A percentile compares a stretch with the other conserved stretches of the same genome.
Conservation (phyloP, 2,797 vertebrate species). For the Scyliorhinus canicula region DNA sequence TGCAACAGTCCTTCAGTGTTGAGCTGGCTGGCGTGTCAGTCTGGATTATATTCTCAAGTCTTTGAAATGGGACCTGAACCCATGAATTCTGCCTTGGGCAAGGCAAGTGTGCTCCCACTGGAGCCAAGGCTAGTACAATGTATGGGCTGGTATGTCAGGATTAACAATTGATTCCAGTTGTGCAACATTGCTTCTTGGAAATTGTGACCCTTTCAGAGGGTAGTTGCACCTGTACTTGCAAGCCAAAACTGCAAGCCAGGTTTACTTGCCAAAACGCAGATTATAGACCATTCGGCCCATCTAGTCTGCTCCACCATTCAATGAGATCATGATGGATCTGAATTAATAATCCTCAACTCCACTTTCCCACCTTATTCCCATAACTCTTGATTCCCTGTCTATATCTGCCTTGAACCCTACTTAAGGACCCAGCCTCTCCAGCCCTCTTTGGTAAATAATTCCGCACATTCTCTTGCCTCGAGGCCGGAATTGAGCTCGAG, state of each 20-base stretch:
- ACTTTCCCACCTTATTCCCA: too few species aligned
- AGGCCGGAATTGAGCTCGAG: too few species aligned
- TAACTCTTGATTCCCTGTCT: too few species aligned
- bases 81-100: not conserved
- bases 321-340: too few species aligned
- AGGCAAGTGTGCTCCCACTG: not conserved
- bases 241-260: not conserved
- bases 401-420: too few species aligned
- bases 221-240: not conserved
- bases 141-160: not conserved
- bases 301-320: too few species aligned
- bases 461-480: too few species aligned
- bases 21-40: not conserved
- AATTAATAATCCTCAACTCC: too few species aligned
- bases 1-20: not conserved
- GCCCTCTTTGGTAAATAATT: too few species aligned
- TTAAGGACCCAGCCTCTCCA: too few species aligned
- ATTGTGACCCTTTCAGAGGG: not conserved
- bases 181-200: not conserved
- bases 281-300: too few species aligned
- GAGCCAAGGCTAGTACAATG: not conserved
- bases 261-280: not conserved
- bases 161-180: not conserved
- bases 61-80: not conserved
- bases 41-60: not conserved